A percentile compares a stretch with the other conserved stretches of the same genome.
Evolutionary conservation across 2,888 invertebrate genomes (phyloP).

Genomic region (Harpalus rubripes): DNA sequence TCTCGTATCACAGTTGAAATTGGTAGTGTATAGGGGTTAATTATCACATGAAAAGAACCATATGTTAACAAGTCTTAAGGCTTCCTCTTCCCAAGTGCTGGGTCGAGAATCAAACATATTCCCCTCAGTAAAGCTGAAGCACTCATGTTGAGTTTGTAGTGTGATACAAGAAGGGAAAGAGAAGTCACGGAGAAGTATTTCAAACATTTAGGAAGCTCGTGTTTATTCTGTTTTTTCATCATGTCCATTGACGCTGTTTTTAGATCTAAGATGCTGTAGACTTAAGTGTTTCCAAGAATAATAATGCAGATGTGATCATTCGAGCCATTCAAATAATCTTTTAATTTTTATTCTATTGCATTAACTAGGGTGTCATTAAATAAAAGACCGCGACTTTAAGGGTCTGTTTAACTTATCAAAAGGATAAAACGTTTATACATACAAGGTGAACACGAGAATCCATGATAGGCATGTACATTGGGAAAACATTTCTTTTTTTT

Average conservation of each 20-base stretch:
- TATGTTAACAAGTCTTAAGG: constrained; percentile 27
- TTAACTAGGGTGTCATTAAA: no score
- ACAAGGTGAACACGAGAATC: no score
- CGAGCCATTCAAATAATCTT: constrained; percentile 12
- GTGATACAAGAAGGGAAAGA: constrained; percentile 17
- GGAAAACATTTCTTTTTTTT: no score
- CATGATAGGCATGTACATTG: no score
- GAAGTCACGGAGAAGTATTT: constrained; percentile 35
- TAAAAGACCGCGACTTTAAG: no score
- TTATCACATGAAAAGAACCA: constrained; percentile 49
- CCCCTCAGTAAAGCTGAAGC: background rate
- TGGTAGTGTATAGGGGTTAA: constrained; percentile 44
- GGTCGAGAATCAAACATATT: background rate
- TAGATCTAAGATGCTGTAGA: constrained; percentile 46
- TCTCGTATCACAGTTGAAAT: constrained; percentile 8
- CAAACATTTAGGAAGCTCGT: constrained; percentile 49
- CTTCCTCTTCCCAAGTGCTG: constrained; percentile 22
- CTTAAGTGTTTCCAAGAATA: constrained; percentile 49
- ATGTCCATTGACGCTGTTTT: constrained; percentile 38
- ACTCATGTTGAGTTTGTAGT: constrained; percentile 44
- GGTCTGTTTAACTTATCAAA: no score
- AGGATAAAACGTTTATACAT: no score
- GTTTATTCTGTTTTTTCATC: constrained; percentile 32
- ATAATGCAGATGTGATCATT: constrained; percentile 39
- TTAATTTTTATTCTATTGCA: background rate